phyloP scores from a whole-genome alignment of 2,888 invertebrate species.

The Axea sp. region DNA sequence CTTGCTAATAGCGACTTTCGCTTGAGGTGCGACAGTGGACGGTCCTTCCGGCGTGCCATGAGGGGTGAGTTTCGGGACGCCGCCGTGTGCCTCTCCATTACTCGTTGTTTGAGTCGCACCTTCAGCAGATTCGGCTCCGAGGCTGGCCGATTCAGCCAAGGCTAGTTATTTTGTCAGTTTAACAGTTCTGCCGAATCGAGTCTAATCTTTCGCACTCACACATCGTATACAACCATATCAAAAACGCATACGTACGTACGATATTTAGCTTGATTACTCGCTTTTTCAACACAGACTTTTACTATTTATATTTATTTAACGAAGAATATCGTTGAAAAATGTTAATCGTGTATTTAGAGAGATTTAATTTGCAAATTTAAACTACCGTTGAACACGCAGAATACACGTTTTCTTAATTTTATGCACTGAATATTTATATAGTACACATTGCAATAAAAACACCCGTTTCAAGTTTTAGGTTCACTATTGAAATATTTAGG shows the following conservation, averaged over 20 bases:
- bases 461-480: too few relatives aligned
- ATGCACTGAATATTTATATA: too few relatives aligned
- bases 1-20: constrained; percentile 85
- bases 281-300: too few relatives aligned
- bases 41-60: constrained; percentile 88
- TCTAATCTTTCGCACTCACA: constrained; percentile 41
- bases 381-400: too few relatives aligned
- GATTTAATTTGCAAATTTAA: too few relatives aligned
- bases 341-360: too few relatives aligned
- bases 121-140: constrained; percentile 98
- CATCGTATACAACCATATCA: constrained; percentile 38
- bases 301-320: too few relatives aligned
- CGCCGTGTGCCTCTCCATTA: constrained; percentile 88
- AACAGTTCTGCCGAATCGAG: constrained; percentile 47
- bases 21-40: constrained; percentile 86
- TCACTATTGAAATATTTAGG: too few relatives aligned
- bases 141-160: constrained; percentile 83
- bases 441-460: too few relatives aligned
- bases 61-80: constrained; percentile 91
- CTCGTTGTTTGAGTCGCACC: constrained; percentile 95
- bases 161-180: constrained; percentile 76
- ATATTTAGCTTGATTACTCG: constrained; percentile 6
- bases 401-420: too few relatives aligned
- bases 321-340: too few relatives aligned
- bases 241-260: constrained; percentile 36